These are phyloP conservation scores for Triplophysa dalaica DNA, from an alignment of 2,113 vertebrate genomes.

Conservation along the genomic window DNA sequence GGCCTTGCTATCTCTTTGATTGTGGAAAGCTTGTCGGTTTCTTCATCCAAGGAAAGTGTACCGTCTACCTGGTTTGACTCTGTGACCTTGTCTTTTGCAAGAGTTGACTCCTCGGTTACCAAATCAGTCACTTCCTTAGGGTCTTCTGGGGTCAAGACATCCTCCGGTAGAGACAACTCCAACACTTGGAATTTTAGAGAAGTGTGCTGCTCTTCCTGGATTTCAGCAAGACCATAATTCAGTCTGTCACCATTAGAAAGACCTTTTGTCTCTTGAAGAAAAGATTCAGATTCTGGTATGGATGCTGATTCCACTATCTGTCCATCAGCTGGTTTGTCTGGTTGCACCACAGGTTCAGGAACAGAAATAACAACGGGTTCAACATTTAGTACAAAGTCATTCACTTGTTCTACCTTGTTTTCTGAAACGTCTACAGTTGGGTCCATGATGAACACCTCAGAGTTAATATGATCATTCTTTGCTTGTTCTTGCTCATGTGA, in stretches of 20 bases:
- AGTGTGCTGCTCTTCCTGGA: neutral
- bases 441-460: neutral
- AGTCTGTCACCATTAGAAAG: slow-evolving; percentile 5
- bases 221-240: neutral
- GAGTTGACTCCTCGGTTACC: neutral
- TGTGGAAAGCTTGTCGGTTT: slow-evolving; percentile 10
- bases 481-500: neutral
- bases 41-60: neutral
- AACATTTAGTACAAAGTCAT: slow-evolving; percentile 13
- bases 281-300: neutral
- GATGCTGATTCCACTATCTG: neutral
- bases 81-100: slow-evolving; percentile 6
- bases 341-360: neutral
- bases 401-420: neutral
- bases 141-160: neutral
- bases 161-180: neutral
- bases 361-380: slow-evolving; percentile 11
- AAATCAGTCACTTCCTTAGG: neutral
- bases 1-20: neutral
- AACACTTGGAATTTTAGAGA: neutral
- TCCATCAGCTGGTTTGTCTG: neutral
- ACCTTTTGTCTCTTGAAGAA: neutral
- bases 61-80: neutral
- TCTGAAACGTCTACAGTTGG: neutral
- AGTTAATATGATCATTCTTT: neutral